Evolutionary conservation across 37 sponge, comb jelly and placozoan genomes (phyloP).

Genomic region (Chondrosia reniformis): DNA sequence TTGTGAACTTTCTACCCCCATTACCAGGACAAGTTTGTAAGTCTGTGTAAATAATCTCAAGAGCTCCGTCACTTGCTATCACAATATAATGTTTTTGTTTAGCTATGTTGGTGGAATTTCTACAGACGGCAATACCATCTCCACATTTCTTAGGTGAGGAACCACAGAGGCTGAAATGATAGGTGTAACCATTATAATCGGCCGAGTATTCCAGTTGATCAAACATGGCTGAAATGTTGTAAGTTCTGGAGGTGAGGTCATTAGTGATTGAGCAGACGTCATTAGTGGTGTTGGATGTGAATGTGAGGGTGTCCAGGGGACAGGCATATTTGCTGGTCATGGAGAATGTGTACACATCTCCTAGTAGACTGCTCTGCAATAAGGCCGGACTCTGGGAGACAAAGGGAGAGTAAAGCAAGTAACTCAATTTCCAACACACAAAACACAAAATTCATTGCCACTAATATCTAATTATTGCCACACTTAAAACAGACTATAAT

Average conservation of each 20-base stretch:
- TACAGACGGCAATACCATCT: neutral
- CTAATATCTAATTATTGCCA: too few relatives aligned
- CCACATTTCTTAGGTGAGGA: neutral
- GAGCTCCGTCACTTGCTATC: neutral
- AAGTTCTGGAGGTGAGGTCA: neutral
- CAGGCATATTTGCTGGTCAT: neutral
- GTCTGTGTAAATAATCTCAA: neutral
- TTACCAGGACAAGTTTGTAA: neutral
- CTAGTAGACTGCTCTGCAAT: too few relatives aligned
- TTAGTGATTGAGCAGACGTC: neutral
- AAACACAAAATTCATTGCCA: too few relatives aligned
- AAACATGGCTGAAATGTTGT: neutral
- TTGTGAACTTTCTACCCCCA: constrained; percentile 1
- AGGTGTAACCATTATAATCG: neutral
- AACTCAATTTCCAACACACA: too few relatives aligned
- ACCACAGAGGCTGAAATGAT: constrained; percentile 2
- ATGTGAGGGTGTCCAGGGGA: neutral
- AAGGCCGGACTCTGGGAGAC: too few relatives aligned
- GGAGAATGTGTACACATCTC: neutral
- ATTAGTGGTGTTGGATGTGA: neutral
- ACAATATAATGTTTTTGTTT: neutral
- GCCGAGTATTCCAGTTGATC: too few relatives aligned
- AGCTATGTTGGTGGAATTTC: neutral
- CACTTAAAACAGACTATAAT: too few relatives aligned
- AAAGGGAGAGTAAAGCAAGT: too few relatives aligned